A percentile compares a stretch with the other conserved stretches of the same genome.
Conservation (phyloP, 2,797 vertebrate genomes). For the Clarias pachynema region DNA sequence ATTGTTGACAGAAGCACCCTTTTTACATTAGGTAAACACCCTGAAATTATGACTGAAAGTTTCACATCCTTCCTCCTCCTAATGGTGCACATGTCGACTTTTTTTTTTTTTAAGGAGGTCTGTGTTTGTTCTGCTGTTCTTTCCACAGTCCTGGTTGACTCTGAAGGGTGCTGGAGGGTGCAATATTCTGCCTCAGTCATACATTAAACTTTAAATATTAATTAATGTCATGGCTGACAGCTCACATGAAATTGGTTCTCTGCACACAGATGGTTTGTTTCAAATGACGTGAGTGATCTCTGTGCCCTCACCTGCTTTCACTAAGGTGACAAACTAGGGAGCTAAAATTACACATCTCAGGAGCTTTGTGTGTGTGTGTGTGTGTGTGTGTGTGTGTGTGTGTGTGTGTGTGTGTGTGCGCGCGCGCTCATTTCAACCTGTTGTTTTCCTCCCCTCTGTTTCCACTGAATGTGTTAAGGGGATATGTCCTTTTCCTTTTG, state of each 20-base stretch:
- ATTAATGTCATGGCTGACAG: slow-evolving; percentile 73
- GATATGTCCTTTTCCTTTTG: slow-evolving; percentile 62
- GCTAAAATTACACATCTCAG: slow-evolving; percentile 59
- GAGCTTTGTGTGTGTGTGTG: slow-evolving; percentile 39
- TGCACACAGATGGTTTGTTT: slow-evolving; percentile 62
- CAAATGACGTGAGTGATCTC: slow-evolving; percentile 65
- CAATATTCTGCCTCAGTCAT: slow-evolving; percentile 63
- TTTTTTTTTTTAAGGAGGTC: slow-evolving; percentile 59
- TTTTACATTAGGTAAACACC: slow-evolving; percentile 62
- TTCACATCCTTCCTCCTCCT: slow-evolving; percentile 58
- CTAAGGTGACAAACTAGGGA: slow-evolving; percentile 58
- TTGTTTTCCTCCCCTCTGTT: slow-evolving; percentile 66
- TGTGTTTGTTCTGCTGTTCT: slow-evolving; percentile 53
- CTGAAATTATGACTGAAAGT: slow-evolving; percentile 67
- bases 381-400: slow-evolving; percentile 15
- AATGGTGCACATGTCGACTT: slow-evolving; percentile 29
- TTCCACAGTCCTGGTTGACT: slow-evolving; percentile 54
- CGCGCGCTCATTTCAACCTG: slow-evolving; percentile 31
- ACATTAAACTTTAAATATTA: slow-evolving; percentile 73
- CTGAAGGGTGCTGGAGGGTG: slow-evolving; percentile 47
- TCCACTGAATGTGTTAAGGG: slow-evolving; percentile 48
- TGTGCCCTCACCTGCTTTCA: slow-evolving; percentile 67
- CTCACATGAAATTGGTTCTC: slow-evolving; percentile 64
- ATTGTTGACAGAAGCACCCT: slow-evolving; percentile 68
- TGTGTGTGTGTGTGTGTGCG: slow-evolving; percentile 18